Evolutionary conservation across 2,888 invertebrate genomes (phyloP), one percentile per base, ranked within the genome.

Genomic region (Hypomecis punctinalis): DNA sequence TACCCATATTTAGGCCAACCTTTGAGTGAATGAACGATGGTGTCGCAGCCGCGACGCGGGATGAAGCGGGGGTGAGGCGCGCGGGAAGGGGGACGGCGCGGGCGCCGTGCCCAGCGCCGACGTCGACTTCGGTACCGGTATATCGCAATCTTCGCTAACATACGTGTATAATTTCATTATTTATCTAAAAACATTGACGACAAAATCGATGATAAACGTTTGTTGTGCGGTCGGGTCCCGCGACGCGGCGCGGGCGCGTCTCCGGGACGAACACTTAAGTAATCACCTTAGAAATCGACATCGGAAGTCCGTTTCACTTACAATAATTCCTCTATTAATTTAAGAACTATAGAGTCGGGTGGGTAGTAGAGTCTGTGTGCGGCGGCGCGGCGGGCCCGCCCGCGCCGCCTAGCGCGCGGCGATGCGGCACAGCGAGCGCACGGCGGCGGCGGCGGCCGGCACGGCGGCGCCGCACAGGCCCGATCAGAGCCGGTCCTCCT

Each of bases 401-500:
- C 64, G 63, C 64, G 64, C 13, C 46, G 46, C 46, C 56, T 57
- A 65, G 59, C 63, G 67, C 55, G 66, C 64, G 46, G 63, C 64
- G 52, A 65, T 60, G 61, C 53, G 69, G 69, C 63, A 71, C 46
- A 65, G 70, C 69, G 59, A 77, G 85, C 86, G 85, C 78, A 90
- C 83, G 82, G 89, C 89, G 77, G 77, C 80, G 73, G 90, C 89
- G 73, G 84, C 82, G 78, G 88, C 88, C 80, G 88, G 89, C 85
- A 84, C 88, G 78, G 86, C 89, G 86, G 90, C 91, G 90, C 91
- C 92, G 91, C 92, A 90, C 90, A 91, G 90, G 86, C 88, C 89
- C 82, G 88, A 91, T 95, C 94, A 94, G 92, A 94, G 94, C 81
- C 94, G 85, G 83, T 96, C 96, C 83, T 96, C 96, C 83, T 96